Evolutionary conservation across 2,113 vertebrate species (phyloP).

Genomic region (Entelurus aequoreus): DNA sequence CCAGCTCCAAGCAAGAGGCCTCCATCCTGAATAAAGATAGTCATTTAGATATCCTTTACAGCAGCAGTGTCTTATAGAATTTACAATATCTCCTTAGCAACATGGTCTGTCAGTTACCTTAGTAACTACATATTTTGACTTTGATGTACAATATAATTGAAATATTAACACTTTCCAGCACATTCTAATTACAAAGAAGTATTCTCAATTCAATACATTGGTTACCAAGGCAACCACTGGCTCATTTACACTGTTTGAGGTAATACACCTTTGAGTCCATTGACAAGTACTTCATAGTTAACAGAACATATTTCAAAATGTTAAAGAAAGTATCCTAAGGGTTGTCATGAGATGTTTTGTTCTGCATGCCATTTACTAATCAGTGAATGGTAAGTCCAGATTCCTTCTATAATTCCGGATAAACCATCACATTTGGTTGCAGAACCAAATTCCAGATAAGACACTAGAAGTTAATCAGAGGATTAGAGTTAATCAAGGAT

Average conservation of each 20-base stretch:
- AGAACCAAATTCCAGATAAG: conserved; percentile 40
- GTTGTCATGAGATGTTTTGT: too few species aligned
- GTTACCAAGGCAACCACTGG: conserved; percentile 30
- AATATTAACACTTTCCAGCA: conserved; percentile 1
- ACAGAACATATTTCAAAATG: not conserved
- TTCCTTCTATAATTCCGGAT: conserved; percentile 38
- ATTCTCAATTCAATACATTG: not conserved
- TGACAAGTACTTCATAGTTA: not conserved
- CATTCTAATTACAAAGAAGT: conserved; percentile 12
- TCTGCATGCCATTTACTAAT: not conserved
- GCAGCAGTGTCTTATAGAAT: conserved; percentile 22
- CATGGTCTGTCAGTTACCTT: conserved; percentile 43
- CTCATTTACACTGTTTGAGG: conserved; percentile 6
- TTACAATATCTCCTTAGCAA: conserved; percentile 48
- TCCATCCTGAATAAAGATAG: conserved; percentile 81
- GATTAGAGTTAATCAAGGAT: conserved; percentile 33
- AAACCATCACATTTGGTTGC: conserved; percentile 25
- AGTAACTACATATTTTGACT: conserved; percentile 29
- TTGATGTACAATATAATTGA: not conserved
- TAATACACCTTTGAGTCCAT: not conserved
- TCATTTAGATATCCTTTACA: not conserved
- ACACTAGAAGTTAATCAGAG: not conserved
- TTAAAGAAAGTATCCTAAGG: too few species aligned
- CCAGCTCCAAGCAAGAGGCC: conserved; percentile 91
- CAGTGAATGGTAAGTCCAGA: conserved; percentile 5